phyloP scores from a whole-genome alignment of 2,888 invertebrate genomes.

The Rugalucina vietnamica region DNA sequence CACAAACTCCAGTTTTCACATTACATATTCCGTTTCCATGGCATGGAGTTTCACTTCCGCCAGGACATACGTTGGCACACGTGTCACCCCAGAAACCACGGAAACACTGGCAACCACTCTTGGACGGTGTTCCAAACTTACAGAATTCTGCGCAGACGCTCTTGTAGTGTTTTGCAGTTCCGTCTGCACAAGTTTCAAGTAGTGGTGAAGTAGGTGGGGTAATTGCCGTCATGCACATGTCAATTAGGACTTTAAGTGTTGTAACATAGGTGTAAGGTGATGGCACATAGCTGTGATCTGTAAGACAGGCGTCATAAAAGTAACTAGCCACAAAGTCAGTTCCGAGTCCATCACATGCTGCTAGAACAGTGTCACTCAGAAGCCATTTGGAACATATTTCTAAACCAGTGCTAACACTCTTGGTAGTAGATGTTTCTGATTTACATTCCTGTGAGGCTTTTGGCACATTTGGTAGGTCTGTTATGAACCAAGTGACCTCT shows the following conservation, averaged over 20 bases:
- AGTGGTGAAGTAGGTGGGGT: constrained; percentile 52
- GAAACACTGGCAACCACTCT: constrained; percentile 52
- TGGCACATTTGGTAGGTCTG: constrained; percentile 28
- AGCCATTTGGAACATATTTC: constrained; percentile 34
- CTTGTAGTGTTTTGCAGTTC: constrained; percentile 46
- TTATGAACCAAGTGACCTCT: constrained; percentile 45
- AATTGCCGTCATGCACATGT: constrained; percentile 56
- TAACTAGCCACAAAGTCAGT: constrained; percentile 10
- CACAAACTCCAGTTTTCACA: constrained; percentile 54
- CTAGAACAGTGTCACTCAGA: constrained; percentile 4
- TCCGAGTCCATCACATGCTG: constrained; percentile 42
- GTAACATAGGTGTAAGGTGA: constrained; percentile 44
- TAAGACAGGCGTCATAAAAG: constrained; percentile 42
- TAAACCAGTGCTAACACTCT: not conserved
- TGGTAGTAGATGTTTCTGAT: not conserved
- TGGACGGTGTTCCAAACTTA: constrained; percentile 50
- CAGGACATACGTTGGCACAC: constrained; percentile 59
- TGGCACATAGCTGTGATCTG: constrained; percentile 51
- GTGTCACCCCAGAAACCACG: constrained; percentile 59
- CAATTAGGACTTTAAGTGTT: constrained; percentile 52
- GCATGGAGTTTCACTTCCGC: constrained; percentile 52
- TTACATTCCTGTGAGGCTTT: not conserved
- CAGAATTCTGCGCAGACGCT: constrained; percentile 60
- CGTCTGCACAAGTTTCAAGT: constrained; percentile 58
- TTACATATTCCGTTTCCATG: constrained; percentile 64